A percentile compares a stretch with the other conserved stretches of the same genome.
phyloP scores from a whole-genome alignment of 2,888 invertebrate genomes.

The Brenthis daphne region DNA sequence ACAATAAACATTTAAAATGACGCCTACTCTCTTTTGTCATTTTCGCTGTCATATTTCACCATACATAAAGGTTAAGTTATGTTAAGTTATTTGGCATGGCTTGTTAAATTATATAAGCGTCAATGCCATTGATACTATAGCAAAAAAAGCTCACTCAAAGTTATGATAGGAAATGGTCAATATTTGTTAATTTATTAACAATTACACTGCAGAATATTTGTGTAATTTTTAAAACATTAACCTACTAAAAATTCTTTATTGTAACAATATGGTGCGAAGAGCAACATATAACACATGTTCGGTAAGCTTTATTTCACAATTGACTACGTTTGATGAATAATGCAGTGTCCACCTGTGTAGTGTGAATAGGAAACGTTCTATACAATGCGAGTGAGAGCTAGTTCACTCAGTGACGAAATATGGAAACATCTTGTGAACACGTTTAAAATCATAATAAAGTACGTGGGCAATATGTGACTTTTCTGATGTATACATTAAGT shows the following conservation, averaged over 20 bases:
- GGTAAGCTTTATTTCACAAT: conserved; percentile 6
- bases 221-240: no score
- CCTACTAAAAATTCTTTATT: not conserved
- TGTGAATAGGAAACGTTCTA: conserved; percentile 31
- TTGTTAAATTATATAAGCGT: no score
- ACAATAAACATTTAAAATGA: no score
- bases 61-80: conserved; percentile 2
- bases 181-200: no score
- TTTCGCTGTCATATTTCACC: not conserved
- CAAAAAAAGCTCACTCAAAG: no score
- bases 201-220: no score
- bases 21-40: not conserved
- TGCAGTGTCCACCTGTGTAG: conserved; percentile 27
- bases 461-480: conserved; percentile 15
- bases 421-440: conserved; percentile 37
- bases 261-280: not conserved
- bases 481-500: conserved; percentile 6
- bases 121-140: no score
- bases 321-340: conserved; percentile 28
- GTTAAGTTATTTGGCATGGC: not conserved
- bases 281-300: conserved; percentile 5
- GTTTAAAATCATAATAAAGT: conserved; percentile 26
- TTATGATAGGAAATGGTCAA: no score
- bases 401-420: conserved; percentile 41
- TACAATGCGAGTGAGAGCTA: conserved; percentile 28